A percentile compares a stretch with the other conserved stretches of the same genome.
These are phyloP conservation scores for Harpagoxenus sublaevis DNA, from an alignment of 2,888 invertebrate genomes.

Conservation along the genomic window DNA sequence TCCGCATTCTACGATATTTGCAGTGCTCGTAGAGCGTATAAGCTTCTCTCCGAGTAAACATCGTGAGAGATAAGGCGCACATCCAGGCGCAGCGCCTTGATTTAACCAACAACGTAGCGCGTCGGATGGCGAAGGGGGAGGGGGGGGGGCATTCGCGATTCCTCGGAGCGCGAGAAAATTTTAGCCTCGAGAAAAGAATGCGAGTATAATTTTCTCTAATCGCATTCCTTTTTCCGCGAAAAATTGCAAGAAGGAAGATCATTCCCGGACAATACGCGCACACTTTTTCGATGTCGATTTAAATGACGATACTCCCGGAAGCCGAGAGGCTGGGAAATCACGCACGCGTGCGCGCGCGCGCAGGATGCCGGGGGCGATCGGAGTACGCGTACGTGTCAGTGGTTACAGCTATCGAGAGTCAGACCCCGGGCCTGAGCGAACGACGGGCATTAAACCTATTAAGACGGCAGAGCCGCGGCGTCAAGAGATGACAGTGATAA, in stretches of 20 bases:
- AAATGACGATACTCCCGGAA: slow-evolving; percentile 33
- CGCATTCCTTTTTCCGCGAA: not conserved
- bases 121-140: slow-evolving; percentile 55
- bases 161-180: slow-evolving; percentile 9
- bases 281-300: not conserved
- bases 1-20: slow-evolving; percentile 64
- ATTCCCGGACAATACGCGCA: not conserved
- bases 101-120: slow-evolving; percentile 42
- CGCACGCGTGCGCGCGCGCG: not conserved
- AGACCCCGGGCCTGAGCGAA: slow-evolving; percentile 68
- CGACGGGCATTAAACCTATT: slow-evolving; percentile 80
- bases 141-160: slow-evolving; percentile 39
- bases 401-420: slow-evolving; percentile 68
- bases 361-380: not conserved
- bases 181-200: not conserved
- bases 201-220: not conserved
- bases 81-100: slow-evolving; percentile 45
- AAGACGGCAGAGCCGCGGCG: slow-evolving; percentile 77
- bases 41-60: slow-evolving; percentile 69
- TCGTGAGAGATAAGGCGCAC: slow-evolving; percentile 71
- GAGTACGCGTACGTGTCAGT: slow-evolving; percentile 67
- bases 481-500: slow-evolving; percentile 83
- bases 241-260: not conserved
- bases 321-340: slow-evolving; percentile 29
- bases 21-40: slow-evolving; percentile 46